Percentiles rank a stretch among this genome's conserved stretches.
These are phyloP conservation scores for Leucosticte australis DNA, from an alignment of 2,113 vertebrate species.

Conservation along the genomic window DNA sequence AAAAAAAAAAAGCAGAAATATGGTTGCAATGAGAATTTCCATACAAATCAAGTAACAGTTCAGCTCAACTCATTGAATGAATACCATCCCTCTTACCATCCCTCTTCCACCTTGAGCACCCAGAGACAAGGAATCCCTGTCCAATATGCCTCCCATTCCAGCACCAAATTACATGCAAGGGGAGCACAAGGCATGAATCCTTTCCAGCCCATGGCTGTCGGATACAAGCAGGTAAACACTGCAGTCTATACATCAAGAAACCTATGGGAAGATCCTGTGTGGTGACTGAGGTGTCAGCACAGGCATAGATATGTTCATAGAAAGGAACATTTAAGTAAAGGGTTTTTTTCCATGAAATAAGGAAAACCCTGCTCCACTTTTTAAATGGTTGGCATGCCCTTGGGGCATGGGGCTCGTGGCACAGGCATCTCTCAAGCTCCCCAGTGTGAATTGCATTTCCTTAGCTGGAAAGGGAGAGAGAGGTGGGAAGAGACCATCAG, in stretches of 20 bases:
- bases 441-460: not conserved
- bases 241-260: not conserved
- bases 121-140: not conserved
- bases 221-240: not conserved
- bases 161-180: not conserved
- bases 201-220: not conserved
- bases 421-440: not conserved
- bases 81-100: not conserved
- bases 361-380: not conserved
- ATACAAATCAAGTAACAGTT: not conserved
- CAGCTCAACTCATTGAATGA: not conserved
- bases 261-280: not conserved
- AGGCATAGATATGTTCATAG: not conserved
- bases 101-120: not conserved
- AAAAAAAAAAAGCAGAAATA: not conserved
- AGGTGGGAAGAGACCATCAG: rapidly evolving
- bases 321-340: not conserved
- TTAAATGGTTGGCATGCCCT: not conserved
- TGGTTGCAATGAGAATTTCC: not conserved
- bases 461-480: not conserved
- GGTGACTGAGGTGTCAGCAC: not conserved
- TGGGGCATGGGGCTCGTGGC: not conserved
- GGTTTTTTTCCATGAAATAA: not conserved
- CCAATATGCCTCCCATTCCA: not conserved
- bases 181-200: not conserved